These are phyloP conservation scores for Mixornis gularis DNA, from an alignment of 2,113 vertebrate genomes.

Conservation along the genomic window DNA sequence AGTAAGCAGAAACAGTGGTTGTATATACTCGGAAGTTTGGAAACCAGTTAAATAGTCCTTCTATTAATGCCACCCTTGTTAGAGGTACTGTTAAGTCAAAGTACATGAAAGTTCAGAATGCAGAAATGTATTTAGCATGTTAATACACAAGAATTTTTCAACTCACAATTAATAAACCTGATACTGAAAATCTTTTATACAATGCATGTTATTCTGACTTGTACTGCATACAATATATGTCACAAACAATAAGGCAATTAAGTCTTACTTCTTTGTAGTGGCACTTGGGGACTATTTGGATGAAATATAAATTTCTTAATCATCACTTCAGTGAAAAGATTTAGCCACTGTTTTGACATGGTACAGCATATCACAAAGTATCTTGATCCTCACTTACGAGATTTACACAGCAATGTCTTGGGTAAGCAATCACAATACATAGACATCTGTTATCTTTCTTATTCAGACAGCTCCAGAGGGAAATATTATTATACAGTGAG, in stretches of 20 bases:
- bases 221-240: neutral
- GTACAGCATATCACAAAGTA: constrained; percentile 20
- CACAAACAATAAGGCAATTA: constrained; percentile 27
- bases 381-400: constrained; percentile 25
- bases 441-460: constrained; percentile 34
- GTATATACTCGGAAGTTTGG: neutral
- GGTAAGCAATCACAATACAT: constrained; percentile 4
- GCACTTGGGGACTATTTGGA: constrained; percentile 16
- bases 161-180: neutral
- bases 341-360: constrained; percentile 23
- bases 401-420: constrained; percentile 29
- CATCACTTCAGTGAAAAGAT: constrained; percentile 14
- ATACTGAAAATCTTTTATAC: neutral
- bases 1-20: neutral
- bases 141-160: neutral
- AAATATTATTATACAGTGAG: constrained; percentile 7
- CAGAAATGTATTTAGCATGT: neutral
- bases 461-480: constrained; percentile 47
- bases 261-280: constrained; percentile 10
- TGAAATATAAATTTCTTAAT: constrained; percentile 50
- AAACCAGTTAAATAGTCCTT: neutral
- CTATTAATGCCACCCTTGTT: neutral
- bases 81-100: neutral
- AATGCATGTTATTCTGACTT: neutral
- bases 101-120: neutral